A percentile compares a stretch with the other conserved stretches of the same genome.
Evolutionary conservation across 2,797 vertebrate genomes (phyloP).

Genomic region (Scolopax rusticola): DNA sequence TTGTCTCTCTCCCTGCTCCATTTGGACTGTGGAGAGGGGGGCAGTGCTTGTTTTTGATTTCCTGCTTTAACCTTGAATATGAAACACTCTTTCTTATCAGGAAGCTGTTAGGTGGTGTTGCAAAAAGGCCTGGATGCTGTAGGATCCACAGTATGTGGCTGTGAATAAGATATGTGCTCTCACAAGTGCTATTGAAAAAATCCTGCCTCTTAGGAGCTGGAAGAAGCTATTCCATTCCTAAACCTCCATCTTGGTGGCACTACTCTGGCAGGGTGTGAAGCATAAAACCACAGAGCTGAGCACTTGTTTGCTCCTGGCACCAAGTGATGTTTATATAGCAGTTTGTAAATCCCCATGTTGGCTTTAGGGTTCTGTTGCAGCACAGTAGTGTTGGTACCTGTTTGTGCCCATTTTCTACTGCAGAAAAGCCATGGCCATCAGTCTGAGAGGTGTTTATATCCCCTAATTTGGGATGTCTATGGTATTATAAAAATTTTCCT

Average conservation of each 20-base stretch:
- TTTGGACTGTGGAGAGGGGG: neutral
- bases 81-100: neutral
- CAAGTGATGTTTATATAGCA: neutral
- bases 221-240: neutral
- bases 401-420: neutral
- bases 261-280: neutral
- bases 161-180: neutral
- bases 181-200: neutral
- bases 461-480: neutral
- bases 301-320: neutral
- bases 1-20: neutral
- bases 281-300: neutral
- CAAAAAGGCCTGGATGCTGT: neutral
- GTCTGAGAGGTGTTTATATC: neutral
- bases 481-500: neutral
- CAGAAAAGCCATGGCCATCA: neutral
- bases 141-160: neutral
- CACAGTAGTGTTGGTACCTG: neutral
- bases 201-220: neutral
- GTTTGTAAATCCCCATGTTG: neutral
- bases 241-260: neutral
- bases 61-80: constrained; percentile 43
- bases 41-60: neutral
- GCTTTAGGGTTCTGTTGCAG: neutral
- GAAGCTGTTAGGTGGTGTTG: neutral